These are phyloP conservation scores for Macrophya annulata DNA, from an alignment of 2,888 invertebrate genomes.

Conservation along the genomic window DNA sequence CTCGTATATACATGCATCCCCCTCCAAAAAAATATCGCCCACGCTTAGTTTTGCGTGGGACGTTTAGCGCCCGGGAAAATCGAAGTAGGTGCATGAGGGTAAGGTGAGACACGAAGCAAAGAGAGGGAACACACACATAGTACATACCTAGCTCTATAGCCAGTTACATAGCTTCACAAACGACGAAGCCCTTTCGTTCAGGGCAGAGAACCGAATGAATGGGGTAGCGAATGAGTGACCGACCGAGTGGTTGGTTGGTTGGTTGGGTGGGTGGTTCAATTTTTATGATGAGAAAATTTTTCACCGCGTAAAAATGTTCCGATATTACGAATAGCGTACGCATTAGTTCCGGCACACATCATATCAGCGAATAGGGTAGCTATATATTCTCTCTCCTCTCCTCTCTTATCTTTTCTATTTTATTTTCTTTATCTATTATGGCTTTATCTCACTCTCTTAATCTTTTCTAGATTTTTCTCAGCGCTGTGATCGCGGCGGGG, in stretches of 20 bases:
- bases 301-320: not conserved
- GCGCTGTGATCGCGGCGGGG: not conserved
- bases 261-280: not conserved
- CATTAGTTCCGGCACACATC: not conserved
- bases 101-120: not conserved
- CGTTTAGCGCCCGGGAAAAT: conserved; percentile 11
- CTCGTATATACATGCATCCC: not conserved
- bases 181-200: not conserved
- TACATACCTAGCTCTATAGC: no score
- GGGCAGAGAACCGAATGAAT: not conserved
- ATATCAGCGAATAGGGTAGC: not conserved
- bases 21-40: conserved; percentile 8
- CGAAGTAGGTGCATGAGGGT: not conserved
- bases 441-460: not conserved
- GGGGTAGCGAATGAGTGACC: not conserved
- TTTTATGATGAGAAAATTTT: no score
- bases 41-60: conserved; percentile 42
- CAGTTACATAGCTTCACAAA: not conserved
- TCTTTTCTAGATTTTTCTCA: not conserved
- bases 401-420: no score
- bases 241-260: not conserved
- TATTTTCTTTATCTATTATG: not conserved
- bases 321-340: not conserved
- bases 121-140: not conserved
- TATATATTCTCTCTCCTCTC: not conserved